Conservation (phyloP, 1,140 invertebrate genomes). For the Rhopalosiphum maidis region DNA sequence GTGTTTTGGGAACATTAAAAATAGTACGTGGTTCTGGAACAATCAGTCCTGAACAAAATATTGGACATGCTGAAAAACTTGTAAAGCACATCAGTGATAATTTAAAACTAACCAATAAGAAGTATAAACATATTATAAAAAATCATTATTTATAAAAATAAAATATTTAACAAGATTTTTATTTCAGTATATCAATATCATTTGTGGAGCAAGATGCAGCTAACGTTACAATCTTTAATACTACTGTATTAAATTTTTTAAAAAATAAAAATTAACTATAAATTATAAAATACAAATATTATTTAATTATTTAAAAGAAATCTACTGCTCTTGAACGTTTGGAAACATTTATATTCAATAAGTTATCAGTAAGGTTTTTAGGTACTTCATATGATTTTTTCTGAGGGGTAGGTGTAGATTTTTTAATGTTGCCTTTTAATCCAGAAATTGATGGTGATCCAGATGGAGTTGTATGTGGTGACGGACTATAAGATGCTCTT, state of each 20-base stretch:
- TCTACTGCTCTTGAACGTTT: conserved; percentile 71
- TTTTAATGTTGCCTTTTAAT: conserved; percentile 63
- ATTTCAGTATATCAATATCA: conserved; percentile 52
- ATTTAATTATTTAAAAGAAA: conserved; percentile 65
- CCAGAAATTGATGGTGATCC: conserved; percentile 62
- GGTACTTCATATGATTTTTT: conserved; percentile 59
- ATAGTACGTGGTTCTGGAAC: conserved; percentile 1
- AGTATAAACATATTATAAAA: conserved; percentile 5
- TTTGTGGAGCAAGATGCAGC: conserved; percentile 33
- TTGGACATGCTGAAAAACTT: conserved; percentile 31
- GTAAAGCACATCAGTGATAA: conserved; percentile 33
- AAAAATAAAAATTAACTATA: conserved; percentile 28
- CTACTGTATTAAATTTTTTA: conserved; percentile 48
- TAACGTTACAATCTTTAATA: conserved; percentile 48
- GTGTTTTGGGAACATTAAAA: conserved; percentile 50
- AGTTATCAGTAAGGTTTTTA: conserved; percentile 75
- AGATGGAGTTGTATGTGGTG: conserved; percentile 62
- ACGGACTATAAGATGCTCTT: conserved; percentile 60
- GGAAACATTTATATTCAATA: conserved; percentile 76
- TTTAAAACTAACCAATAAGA: conserved; percentile 36
- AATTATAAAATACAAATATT: neutral
- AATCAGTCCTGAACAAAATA: conserved; percentile 40
- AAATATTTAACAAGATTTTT: neutral
- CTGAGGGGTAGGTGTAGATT: conserved; percentile 61
- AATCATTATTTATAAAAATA: neutral